Percentiles rank a stretch among this genome's conserved stretches.
Conservation (phyloP, 2,113 vertebrate genomes). For the Cebidichthys violaceus region DNA sequence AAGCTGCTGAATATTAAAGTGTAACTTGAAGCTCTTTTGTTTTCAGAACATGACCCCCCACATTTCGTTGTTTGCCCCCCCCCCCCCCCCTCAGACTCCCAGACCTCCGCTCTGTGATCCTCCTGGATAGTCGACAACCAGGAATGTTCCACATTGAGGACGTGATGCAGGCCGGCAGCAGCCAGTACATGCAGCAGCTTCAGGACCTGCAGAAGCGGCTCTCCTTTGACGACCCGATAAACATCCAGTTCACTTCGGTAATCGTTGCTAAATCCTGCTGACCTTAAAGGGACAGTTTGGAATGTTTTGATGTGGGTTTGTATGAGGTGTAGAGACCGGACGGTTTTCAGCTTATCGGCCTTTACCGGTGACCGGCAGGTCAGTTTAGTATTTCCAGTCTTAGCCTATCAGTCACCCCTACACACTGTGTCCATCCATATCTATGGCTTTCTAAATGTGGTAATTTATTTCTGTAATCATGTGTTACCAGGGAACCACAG, state of each 20-base stretch:
- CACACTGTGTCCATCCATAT: neutral
- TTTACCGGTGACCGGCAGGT: too few species aligned
- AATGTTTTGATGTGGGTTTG: neutral
- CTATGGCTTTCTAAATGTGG: neutral
- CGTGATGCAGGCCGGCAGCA: constrained; percentile 87
- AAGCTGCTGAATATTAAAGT: neutral
- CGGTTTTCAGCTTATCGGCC: too few species aligned
- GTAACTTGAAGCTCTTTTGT: neutral
- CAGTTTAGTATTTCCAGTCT: too few species aligned
- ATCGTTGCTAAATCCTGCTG: neutral
- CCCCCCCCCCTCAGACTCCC: constrained; percentile 84
- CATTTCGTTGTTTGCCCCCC: neutral
- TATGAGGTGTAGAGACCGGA: neutral
- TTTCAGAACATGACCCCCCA: neutral
- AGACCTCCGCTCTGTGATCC: constrained; percentile 87
- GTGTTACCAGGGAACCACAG: constrained; percentile 91
- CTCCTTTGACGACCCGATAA: constrained; percentile 89
- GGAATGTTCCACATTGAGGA: constrained; percentile 89
- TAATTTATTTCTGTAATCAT: neutral
- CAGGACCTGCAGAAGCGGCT: constrained; percentile 84
- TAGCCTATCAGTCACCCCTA: neutral
- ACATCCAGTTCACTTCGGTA: constrained; percentile 97
- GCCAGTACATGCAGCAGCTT: constrained; percentile 80
- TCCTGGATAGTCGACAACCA: constrained; percentile 84
- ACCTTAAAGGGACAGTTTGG: neutral